phyloP scores from a whole-genome alignment of 1,140 invertebrate genomes.

The Drosophila triauraria region DNA sequence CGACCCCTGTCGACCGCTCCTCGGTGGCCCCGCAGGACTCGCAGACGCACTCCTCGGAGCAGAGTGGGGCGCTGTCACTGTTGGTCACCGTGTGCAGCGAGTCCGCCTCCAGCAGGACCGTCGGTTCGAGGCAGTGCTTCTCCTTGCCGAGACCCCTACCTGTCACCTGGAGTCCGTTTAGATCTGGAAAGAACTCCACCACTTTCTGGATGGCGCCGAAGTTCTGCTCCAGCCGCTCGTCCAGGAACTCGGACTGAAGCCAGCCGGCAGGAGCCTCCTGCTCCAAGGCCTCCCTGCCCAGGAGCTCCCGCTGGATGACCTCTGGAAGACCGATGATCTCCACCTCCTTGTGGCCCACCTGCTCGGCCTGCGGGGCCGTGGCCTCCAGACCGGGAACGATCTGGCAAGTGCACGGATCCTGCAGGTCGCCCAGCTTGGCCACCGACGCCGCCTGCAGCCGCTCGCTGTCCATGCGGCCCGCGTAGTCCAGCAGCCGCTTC shows the following conservation, averaged over 20 bases:
- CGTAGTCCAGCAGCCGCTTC: constrained; percentile 65
- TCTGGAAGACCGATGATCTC: constrained; percentile 69
- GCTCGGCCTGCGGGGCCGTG: constrained; percentile 60
- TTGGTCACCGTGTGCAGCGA: constrained; percentile 26
- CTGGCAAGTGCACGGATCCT: constrained; percentile 43
- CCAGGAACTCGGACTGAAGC: constrained; percentile 57
- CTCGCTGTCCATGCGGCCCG: constrained; percentile 49
- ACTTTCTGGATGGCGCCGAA: constrained; percentile 57
- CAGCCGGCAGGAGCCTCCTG: constrained; percentile 33
- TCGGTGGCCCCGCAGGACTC: not conserved
- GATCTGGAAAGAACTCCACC: constrained; percentile 70
- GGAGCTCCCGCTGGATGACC: constrained; percentile 46
- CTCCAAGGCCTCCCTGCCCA: constrained; percentile 38
- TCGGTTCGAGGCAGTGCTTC: not conserved
- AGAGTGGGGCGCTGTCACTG: constrained; percentile 1
- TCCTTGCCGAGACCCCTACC: constrained; percentile 33
- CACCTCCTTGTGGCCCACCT: constrained; percentile 23
- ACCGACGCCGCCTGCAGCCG: not conserved
- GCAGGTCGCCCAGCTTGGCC: not conserved
- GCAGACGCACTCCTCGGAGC: constrained; percentile 23
- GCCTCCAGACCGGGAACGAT: constrained; percentile 10
- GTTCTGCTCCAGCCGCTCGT: constrained; percentile 46
- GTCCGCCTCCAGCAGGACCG: constrained; percentile 21
- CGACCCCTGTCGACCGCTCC: not conserved
- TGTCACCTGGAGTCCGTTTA: constrained; percentile 53